Conservation (phyloP, 2,113 vertebrate species). For the Halichoerus grypus region DNA sequence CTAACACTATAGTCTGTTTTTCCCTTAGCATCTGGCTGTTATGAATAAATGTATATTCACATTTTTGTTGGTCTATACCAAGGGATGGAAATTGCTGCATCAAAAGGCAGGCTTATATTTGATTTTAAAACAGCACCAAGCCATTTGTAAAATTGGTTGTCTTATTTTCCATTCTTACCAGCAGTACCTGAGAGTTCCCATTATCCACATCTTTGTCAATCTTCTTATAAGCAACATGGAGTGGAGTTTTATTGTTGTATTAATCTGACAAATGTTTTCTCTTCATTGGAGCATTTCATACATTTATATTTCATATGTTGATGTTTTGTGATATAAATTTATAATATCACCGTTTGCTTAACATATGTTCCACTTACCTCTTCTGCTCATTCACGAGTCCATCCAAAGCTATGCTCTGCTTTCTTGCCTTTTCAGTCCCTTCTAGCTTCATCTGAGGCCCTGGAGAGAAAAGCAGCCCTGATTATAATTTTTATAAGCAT, state of each 20-base stretch:
- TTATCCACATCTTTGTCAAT: not conserved
- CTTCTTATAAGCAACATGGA: not conserved
- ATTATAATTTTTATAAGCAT: not conserved
- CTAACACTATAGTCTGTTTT: not conserved
- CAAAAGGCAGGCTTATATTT: not conserved
- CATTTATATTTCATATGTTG: not conserved
- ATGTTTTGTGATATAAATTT: not conserved
- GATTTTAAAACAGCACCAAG: not conserved
- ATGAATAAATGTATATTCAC: not conserved
- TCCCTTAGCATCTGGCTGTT: not conserved
- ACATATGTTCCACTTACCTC: not conserved
- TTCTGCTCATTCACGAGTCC: not conserved
- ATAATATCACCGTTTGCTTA: not conserved
- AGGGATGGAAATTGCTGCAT: not conserved
- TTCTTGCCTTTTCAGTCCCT: not conserved
- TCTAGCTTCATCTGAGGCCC: not conserved
- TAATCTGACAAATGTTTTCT: not conserved
- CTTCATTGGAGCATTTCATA: not conserved
- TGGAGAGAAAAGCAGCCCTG: not conserved
- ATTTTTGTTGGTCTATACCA: not conserved
- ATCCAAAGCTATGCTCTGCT: not conserved
- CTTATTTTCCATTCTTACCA: not conserved
- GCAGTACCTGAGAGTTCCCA: not conserved
- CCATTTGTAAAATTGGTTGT: not conserved
- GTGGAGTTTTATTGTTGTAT: not conserved